Base-by-base conservation (phyloP, 2,888 invertebrate species). In the Limnephilus auricula region DNA sequence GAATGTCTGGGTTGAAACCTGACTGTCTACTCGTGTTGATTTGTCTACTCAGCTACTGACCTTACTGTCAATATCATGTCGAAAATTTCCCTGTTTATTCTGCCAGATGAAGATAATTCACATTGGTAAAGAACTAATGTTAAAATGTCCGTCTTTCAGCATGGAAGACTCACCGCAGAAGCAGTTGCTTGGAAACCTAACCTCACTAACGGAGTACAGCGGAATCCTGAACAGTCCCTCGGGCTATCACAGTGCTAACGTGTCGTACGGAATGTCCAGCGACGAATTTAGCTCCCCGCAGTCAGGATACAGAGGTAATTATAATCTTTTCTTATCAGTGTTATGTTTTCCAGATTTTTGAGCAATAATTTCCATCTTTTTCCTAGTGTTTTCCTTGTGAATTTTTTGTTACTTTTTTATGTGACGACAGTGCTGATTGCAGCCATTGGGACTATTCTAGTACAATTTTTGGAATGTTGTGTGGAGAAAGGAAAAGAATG, bases 121-220 rank as follows among this genome's bases (percentile, higher is more conserved):
- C 18, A 4, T 65, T 65, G 9, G 65, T n/a, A 65, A 65, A 9
- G 2, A 25, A 9, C 18, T 65, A 25, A n/a, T 65, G 18, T 18
- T 50, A 65, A 65, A 65, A 18, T 65, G 13, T 15, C 45, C 45
- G 4, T 65, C n/a, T 83, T 94, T 0, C 94, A 96, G 96, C 88
- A 93, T 95, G 94, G 96, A 96, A 94, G 96, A 96, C 94, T 96
- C 96, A 85, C 96, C 96, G 31, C 96, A 96, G 92, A 96, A 96
- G 94, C 96, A 96, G 93, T 93, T 94, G 65, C 93, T 95, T 32
- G 94, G 95, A 0, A 94, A 95, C 80, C 93, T 96, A 34, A 94
- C 95, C 82, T 94, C 94, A 0, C 94, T 95, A 0, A 94, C 94
- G 0, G 96, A 96, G 92, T 96, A 95, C 93, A 90, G 95, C 0